phyloP scores from a whole-genome alignment of 2,888 invertebrate species.

The Mythimna loreyi region DNA sequence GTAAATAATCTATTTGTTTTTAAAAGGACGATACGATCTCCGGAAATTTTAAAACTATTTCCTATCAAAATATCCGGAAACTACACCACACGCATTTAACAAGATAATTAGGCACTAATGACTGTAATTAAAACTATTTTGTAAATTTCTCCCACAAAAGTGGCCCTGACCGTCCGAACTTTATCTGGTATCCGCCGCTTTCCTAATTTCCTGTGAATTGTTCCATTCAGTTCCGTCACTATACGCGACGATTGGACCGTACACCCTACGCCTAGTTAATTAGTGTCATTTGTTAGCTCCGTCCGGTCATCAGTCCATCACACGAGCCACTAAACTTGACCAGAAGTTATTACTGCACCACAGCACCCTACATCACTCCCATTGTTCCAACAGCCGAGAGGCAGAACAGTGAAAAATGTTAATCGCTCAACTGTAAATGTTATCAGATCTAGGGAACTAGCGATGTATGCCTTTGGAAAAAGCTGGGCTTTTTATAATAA shows the following conservation, averaged over 20 bases:
- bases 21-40: not conserved
- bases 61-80: conserved; percentile 22
- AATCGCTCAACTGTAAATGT: conserved; percentile 72
- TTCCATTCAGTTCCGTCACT: conserved; percentile 63
- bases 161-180: conserved; percentile 37
- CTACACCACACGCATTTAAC: conserved; percentile 12
- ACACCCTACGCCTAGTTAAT: conserved; percentile 72
- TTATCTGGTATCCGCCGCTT: conserved; percentile 65
- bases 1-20: not conserved
- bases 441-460: conserved; percentile 76
- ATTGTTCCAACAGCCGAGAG: conserved; percentile 61
- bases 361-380: conserved; percentile 65
- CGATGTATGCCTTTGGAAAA: conserved; percentile 41
- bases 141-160: conserved; percentile 48
- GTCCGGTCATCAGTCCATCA: conserved; percentile 74
- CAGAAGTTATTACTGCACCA: conserved; percentile 67
- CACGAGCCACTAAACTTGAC: conserved; percentile 64
- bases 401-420: conserved; percentile 74
- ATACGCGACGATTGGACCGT: conserved; percentile 66
- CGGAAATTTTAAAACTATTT: not conserved
- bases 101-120: conserved; percentile 36
- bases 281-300: conserved; percentile 73
- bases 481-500: conserved; percentile 34
- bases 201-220: conserved; percentile 74
- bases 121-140: conserved; percentile 51